Conservation (phyloP, 2,888 invertebrate species). For the Tachina lurida region DNA sequence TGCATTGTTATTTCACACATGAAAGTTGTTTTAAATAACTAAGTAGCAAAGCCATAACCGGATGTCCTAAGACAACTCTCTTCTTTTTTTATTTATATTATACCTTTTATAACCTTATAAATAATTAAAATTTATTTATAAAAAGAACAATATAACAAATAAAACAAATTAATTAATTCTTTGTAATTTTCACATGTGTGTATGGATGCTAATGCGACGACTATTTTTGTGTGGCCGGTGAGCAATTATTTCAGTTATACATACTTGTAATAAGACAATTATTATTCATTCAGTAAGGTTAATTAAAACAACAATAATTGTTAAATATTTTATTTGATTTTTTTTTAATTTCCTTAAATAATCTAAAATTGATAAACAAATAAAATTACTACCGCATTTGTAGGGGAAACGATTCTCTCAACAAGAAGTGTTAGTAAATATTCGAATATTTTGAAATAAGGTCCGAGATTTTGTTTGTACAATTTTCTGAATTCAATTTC, state of each 20-base stretch:
- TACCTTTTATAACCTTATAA: conserved; percentile 22
- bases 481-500: too few relatives aligned
- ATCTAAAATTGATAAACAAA: conserved; percentile 15
- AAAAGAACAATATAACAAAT: neutral
- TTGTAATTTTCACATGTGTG: conserved; percentile 6
- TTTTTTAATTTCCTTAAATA: conserved; percentile 30
- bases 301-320: conserved; percentile 54
- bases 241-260: conserved; percentile 22
- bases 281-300: conserved; percentile 64
- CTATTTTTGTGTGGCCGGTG: neutral
- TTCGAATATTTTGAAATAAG: too few relatives aligned
- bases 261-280: conserved; percentile 45
- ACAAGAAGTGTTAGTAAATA: neutral
- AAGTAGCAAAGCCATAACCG: too few relatives aligned
- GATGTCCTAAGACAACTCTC: too few relatives aligned
- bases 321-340: conserved; percentile 32
- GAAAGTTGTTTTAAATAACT: too few relatives aligned
- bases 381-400: conserved; percentile 20
- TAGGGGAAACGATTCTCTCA: neutral
- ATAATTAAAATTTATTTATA: conserved; percentile 14
- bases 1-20: too few relatives aligned
- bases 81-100: too few relatives aligned
- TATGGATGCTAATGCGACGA: neutral
- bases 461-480: too few relatives aligned
- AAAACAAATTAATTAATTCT: conserved; percentile 29